These are phyloP conservation scores for Rhagophthalmus giganteus DNA, from an alignment of 2,888 invertebrate species.

Conservation along the genomic window DNA sequence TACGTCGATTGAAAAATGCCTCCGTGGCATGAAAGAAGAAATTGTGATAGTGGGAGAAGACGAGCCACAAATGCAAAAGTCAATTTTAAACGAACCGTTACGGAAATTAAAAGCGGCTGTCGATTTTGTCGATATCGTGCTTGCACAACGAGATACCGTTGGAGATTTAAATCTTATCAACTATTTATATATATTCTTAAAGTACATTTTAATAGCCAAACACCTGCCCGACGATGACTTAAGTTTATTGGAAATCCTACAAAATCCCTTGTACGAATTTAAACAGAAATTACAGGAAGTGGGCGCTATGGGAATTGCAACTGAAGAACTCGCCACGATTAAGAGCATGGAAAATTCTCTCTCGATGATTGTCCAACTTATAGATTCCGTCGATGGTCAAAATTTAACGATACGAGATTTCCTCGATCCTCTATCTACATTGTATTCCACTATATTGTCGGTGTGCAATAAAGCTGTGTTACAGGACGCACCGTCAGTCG, in stretches of 20 bases:
- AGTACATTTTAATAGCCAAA: slow-evolving; percentile 43
- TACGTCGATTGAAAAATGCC: slow-evolving; percentile 35
- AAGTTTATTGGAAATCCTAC: slow-evolving; percentile 42
- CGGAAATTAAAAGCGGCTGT: slow-evolving; percentile 41
- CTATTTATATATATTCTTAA: slow-evolving; percentile 43
- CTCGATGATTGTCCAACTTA: slow-evolving; percentile 36
- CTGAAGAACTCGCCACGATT: slow-evolving; percentile 43
- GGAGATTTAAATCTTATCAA: not conserved
- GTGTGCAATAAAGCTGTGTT: slow-evolving; percentile 50
- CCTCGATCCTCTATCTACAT: slow-evolving; percentile 40
- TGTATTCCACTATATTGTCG: slow-evolving; percentile 50
- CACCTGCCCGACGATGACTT: slow-evolving; percentile 41
- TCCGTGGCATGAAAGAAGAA: slow-evolving; percentile 37
- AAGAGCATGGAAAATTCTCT: slow-evolving; percentile 43
- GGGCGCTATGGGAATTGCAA: slow-evolving; percentile 37
- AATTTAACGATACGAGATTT: slow-evolving; percentile 42
- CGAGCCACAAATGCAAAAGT: slow-evolving; percentile 5
- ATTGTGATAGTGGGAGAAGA: too few relatives aligned
- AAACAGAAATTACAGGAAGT: slow-evolving; percentile 39
- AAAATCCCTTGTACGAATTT: slow-evolving; percentile 43
- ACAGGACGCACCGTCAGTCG: slow-evolving; percentile 33
- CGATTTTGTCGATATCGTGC: slow-evolving; percentile 40
- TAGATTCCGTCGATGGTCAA: slow-evolving; percentile 14
- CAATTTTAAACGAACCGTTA: slow-evolving; percentile 25
- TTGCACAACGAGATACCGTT: slow-evolving; percentile 29